These are phyloP conservation scores for Coelinius sp. DNA, from an alignment of 2,888 invertebrate species.

Conservation along the genomic window DNA sequence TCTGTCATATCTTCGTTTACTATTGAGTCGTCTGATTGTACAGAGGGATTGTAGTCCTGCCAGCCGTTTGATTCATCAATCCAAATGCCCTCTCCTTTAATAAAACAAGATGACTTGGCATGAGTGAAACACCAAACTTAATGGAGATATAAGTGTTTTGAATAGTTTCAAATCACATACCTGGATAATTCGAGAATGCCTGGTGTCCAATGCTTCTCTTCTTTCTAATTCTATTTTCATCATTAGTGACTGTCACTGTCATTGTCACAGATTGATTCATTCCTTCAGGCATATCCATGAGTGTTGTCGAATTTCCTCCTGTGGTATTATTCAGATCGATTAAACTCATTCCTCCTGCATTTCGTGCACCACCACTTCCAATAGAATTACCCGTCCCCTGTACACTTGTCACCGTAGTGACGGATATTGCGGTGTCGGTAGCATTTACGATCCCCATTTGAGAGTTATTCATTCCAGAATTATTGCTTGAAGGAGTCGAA, in stretches of 20 bases:
- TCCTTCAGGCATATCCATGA: background rate
- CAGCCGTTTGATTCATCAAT: conserved; percentile 63
- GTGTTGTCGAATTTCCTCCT: conserved; percentile 67
- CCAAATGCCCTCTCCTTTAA: conserved; percentile 64
- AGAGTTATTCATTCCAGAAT: background rate
- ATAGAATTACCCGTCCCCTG: conserved; percentile 30
- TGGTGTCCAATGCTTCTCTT: conserved; percentile 50
- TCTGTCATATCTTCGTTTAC: conserved; percentile 56
- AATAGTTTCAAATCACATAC: conserved; percentile 45
- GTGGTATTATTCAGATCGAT: conserved; percentile 54
- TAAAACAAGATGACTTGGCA: background rate
- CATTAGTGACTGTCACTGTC: conserved; percentile 47
- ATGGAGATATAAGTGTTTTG: too few relatives aligned
- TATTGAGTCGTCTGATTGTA: conserved; percentile 46
- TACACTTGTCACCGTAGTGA: conserved; percentile 31
- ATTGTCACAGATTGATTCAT: background rate
- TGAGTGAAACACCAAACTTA: background rate
- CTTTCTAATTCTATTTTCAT: conserved; percentile 44
- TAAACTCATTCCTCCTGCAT: conserved; percentile 52
- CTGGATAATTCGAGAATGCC: conserved; percentile 59
- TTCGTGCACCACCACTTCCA: conserved; percentile 36
- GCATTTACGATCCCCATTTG: background rate
- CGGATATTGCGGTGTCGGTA: background rate
- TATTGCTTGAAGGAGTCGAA: background rate
- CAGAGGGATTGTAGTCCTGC: conserved; percentile 51